Conservation (phyloP, 2,888 invertebrate genomes). For the Argyresthia goedartella region DNA sequence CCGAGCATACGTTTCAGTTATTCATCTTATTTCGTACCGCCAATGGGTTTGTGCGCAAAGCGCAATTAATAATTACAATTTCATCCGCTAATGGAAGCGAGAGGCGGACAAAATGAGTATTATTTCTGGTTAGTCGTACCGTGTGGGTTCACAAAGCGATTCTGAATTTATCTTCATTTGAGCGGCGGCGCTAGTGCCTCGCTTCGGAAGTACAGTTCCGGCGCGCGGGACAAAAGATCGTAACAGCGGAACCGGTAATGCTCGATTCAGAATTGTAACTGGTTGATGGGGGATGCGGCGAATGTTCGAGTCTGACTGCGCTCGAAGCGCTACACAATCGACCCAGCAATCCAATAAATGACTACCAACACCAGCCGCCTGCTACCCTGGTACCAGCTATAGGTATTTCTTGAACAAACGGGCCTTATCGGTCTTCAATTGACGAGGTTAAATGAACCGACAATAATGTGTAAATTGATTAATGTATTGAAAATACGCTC, state of each 20-base stretch:
- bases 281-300: conserved; percentile 12
- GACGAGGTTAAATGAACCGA: background rate
- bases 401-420: background rate
- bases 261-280: conserved; percentile 44
- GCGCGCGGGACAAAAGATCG: conserved; percentile 43
- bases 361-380: background rate
- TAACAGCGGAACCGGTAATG: conserved; percentile 31
- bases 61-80: conserved; percentile 44
- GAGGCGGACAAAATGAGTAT: conserved; percentile 30
- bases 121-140: conserved; percentile 30
- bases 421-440: background rate
- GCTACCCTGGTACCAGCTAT: too few relatives aligned
- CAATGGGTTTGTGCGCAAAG: conserved; percentile 36
- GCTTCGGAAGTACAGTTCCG: conserved; percentile 40
- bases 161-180: conserved; percentile 47
- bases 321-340: background rate
- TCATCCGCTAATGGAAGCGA: conserved; percentile 33
- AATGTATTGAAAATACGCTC: too few relatives aligned
- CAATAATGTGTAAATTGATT: background rate
- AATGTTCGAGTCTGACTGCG: background rate
- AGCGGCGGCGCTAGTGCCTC: conserved; percentile 16
- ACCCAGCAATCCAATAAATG: background rate
- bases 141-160: conserved; percentile 21
- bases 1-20: conserved; percentile 6
- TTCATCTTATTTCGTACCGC: conserved; percentile 21